Percentiles rank a stretch among this genome's conserved stretches.
phyloP scores from a whole-genome alignment of 2,888 invertebrate species.

The Merodon equestris region DNA sequence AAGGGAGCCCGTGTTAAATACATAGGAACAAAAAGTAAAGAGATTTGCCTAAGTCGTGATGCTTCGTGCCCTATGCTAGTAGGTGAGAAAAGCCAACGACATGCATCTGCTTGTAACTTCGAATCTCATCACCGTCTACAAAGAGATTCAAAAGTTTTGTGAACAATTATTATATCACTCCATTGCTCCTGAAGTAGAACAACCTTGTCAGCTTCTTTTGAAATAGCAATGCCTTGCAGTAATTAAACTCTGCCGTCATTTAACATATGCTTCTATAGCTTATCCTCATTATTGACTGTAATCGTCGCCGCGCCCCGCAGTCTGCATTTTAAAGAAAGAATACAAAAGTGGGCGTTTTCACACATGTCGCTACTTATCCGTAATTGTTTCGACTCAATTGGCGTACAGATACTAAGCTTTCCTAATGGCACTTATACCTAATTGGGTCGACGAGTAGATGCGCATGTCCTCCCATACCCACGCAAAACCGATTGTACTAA shows the following conservation, averaged over 20 bases:
- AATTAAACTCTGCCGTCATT: constrained; percentile 52
- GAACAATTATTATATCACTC: too few species aligned
- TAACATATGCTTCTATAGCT: not conserved
- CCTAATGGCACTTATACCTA: constrained; percentile 64
- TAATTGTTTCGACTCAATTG: constrained; percentile 65
- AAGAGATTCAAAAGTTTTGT: too few species aligned
- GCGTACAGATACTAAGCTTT: constrained; percentile 47
- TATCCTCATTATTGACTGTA: not conserved
- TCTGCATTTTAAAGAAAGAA: constrained; percentile 27
- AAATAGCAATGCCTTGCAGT: constrained; percentile 51
- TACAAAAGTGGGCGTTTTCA: constrained; percentile 66
- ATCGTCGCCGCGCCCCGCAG: constrained; percentile 4
- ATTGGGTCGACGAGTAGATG: constrained; percentile 64
- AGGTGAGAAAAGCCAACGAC: too few species aligned
- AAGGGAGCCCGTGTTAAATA: too few species aligned
- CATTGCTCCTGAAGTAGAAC: constrained; percentile 22
- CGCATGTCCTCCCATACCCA: constrained; percentile 62
- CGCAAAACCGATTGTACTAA: not conserved
- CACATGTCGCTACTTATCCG: constrained; percentile 41
- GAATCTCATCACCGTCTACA: too few species aligned
- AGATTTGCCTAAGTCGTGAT: too few species aligned
- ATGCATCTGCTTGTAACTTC: too few species aligned
- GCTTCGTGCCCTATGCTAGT: too few species aligned
- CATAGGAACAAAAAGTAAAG: too few species aligned
- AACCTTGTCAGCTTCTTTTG: constrained; percentile 52